Conservation (phyloP, 2,888 invertebrate species). For the Ormyrus thymus region DNA sequence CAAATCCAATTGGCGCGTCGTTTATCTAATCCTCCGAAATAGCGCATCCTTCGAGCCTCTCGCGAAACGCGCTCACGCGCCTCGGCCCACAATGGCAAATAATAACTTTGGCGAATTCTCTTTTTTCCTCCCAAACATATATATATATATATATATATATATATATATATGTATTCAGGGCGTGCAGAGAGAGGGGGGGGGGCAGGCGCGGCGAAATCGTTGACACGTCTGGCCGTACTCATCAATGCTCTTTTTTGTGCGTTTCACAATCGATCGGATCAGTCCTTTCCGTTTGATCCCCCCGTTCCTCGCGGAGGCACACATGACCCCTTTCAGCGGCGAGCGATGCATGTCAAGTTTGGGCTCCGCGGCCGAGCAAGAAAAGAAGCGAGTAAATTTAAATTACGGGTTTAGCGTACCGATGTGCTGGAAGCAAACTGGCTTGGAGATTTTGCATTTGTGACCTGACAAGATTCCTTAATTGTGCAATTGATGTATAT, state of each 20-base stretch:
- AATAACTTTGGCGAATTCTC: conserved; percentile 6
- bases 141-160: conserved; percentile 25
- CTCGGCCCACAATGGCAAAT: conserved; percentile 1
- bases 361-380: not conserved
- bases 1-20: no score
- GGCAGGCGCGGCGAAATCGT: conserved; percentile 28
- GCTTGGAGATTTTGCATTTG: no score
- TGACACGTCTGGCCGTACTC: conserved; percentile 45
- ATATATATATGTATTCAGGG: conserved; percentile 7
- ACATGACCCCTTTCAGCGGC: conserved; percentile 35
- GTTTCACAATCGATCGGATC: conserved; percentile 54
- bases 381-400: not conserved
- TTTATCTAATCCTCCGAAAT: no score
- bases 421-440: no score
- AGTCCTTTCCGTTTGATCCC: conserved; percentile 51
- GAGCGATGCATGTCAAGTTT: conserved; percentile 46
- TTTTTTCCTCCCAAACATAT: conserved; percentile 15
- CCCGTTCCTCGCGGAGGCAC: conserved; percentile 17
- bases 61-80: not conserved
- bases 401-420: not conserved
- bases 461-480: no score
- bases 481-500: no score
- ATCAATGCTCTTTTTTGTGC: conserved; percentile 58
- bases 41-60: no score
- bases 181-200: no score